These are phyloP conservation scores for Ctenodactylus gundi DNA, from an alignment of 2,113 vertebrate genomes.

Conservation along the genomic window DNA sequence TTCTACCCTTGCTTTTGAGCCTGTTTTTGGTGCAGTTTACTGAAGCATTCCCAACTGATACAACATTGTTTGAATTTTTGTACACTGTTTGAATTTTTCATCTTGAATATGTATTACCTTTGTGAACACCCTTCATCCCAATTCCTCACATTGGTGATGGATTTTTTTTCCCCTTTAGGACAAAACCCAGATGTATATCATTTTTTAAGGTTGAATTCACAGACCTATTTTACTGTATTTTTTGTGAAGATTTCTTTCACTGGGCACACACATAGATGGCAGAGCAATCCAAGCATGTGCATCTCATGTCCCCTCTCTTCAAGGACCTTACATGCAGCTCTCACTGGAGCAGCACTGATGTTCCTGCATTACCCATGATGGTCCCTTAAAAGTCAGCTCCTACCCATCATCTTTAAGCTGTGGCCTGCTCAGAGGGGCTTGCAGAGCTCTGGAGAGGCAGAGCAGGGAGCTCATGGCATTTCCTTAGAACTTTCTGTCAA, in stretches of 20 bases:
- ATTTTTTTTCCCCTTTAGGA: background rate
- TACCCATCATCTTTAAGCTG: background rate
- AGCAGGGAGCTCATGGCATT: background rate
- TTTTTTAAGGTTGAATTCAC: constrained; percentile 24
- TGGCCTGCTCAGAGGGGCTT: background rate
- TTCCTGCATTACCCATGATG: background rate
- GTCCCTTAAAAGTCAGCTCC: background rate
- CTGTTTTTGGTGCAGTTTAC: background rate
- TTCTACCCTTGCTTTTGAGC: background rate
- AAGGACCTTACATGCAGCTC: background rate
- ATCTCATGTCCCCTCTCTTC: background rate
- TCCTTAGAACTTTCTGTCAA: background rate
- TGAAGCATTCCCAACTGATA: background rate
- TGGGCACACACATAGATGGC: background rate
- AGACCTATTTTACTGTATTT: constrained; percentile 16
- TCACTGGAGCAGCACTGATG: background rate
- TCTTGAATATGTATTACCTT: background rate
- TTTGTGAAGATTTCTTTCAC: background rate
- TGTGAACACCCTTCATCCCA: background rate
- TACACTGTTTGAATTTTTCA: constrained; percentile 7
- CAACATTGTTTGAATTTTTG: background rate
- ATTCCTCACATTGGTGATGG: background rate
- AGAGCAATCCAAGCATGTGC: background rate
- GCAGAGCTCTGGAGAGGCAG: background rate
- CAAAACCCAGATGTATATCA: constrained; percentile 2